Conservation (phyloP, 2,888 invertebrate genomes). For the Drosophila subquinaria region DNA sequence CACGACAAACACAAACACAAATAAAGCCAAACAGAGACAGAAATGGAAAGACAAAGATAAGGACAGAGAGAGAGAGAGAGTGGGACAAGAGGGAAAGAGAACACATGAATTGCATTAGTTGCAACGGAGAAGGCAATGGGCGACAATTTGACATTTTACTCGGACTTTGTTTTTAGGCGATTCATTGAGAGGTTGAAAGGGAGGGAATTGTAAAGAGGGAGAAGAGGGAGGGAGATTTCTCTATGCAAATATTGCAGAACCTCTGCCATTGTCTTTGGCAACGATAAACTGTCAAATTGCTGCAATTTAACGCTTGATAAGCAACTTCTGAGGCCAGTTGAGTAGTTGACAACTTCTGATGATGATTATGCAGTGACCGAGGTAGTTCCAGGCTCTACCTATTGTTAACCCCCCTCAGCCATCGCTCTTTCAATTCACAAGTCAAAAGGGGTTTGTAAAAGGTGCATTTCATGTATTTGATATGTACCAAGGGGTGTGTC, state of each 20-base stretch:
- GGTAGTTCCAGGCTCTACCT: background rate
- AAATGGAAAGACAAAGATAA: slow-evolving; percentile 1
- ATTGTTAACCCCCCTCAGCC: slow-evolving; percentile 36
- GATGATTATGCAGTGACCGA: slow-evolving; percentile 21
- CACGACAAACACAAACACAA: slow-evolving; percentile 68
- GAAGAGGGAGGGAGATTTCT: background rate
- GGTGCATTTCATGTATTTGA: background rate
- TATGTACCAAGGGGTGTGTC: slow-evolving; percentile 15
- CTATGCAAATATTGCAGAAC: slow-evolving; percentile 52
- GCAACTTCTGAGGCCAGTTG: slow-evolving; percentile 35
- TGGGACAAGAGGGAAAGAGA: slow-evolving; percentile 12
- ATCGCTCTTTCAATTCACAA: slow-evolving; percentile 14
- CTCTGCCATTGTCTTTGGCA: slow-evolving; percentile 49
- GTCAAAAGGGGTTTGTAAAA: slow-evolving; percentile 47
- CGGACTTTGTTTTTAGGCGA: slow-evolving; percentile 37
- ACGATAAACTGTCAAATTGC: slow-evolving; percentile 82
- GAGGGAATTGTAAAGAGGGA: background rate
- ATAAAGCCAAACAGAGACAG: slow-evolving; percentile 48
- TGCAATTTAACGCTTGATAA: slow-evolving; percentile 82
- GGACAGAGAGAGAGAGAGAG: background rate
- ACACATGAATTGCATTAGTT: slow-evolving; percentile 78
- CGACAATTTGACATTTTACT: slow-evolving; percentile 63
- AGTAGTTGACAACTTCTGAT: slow-evolving; percentile 42
- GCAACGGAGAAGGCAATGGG: slow-evolving; percentile 40
- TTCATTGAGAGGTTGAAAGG: background rate